Percentiles rank a stretch among this genome's conserved stretches.
These are phyloP conservation scores for Forbesichthys papilliferus DNA, from an alignment of 2,113 vertebrate species.

Conservation along the genomic window DNA sequence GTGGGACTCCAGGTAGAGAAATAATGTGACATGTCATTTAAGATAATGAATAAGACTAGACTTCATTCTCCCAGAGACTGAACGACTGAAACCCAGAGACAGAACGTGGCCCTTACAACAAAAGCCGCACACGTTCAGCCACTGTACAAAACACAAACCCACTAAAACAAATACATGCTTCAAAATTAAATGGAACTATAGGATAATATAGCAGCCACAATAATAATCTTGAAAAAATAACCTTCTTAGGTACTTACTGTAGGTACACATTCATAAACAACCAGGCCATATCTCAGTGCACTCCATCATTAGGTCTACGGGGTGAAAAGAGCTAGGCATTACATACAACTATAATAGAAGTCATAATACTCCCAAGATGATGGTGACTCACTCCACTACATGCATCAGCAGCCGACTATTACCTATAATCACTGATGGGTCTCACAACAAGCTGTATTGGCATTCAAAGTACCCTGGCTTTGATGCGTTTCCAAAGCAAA, in stretches of 20 bases:
- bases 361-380: neutral
- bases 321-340: neutral
- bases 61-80: neutral
- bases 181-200: no score
- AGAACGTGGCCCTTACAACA: neutral
- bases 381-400: neutral
- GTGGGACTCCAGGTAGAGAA: constrained; percentile 15
- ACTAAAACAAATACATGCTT: no score
- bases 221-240: neutral
- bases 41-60: neutral
- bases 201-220: no score
- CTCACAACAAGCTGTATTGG: neutral
- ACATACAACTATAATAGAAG: neutral
- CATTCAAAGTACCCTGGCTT: neutral
- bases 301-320: neutral
- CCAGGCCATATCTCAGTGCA: neutral
- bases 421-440: neutral
- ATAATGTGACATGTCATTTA: constrained; percentile 10
- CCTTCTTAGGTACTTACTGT: neutral
- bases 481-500: neutral
- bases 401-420: neutral
- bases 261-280: neutral
- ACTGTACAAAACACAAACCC: no score
- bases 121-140: no score
- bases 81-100: neutral